These are phyloP conservation scores for Columba livia DNA, from an alignment of 2,113 vertebrate species.

Conservation along the genomic window DNA sequence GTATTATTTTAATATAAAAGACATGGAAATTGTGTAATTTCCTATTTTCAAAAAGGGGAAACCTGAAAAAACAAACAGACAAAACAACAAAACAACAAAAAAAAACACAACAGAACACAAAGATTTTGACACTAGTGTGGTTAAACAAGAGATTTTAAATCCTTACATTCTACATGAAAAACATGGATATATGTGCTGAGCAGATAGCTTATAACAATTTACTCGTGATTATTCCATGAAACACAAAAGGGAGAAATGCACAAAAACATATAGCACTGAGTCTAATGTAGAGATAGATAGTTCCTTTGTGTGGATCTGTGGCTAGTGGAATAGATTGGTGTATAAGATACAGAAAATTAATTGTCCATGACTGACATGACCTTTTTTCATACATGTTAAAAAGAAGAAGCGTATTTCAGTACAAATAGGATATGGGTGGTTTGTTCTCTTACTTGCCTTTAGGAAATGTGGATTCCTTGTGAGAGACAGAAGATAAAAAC, in stretches of 20 bases:
- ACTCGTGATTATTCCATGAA: neutral
- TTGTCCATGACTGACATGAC: neutral
- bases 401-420: neutral
- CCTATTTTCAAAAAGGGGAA: neutral
- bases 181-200: neutral
- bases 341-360: neutral
- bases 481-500: neutral
- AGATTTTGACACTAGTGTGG: neutral
- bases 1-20: neutral
- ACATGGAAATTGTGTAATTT: neutral
- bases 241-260: neutral
- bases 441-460: neutral
- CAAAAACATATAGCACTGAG: neutral
- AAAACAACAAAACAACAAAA: too few relatives aligned
- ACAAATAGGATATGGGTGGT: neutral
- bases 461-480: neutral
- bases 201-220: neutral
- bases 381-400: neutral
- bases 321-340: neutral
- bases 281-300: neutral
- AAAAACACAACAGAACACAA: neutral
- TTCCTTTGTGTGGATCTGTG: neutral
- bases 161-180: neutral
- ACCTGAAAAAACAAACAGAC: neutral
- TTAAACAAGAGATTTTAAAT: neutral